These are phyloP conservation scores for Casuarius casuarius DNA, from an alignment of 2,113 vertebrate species.

Conservation along the genomic window DNA sequence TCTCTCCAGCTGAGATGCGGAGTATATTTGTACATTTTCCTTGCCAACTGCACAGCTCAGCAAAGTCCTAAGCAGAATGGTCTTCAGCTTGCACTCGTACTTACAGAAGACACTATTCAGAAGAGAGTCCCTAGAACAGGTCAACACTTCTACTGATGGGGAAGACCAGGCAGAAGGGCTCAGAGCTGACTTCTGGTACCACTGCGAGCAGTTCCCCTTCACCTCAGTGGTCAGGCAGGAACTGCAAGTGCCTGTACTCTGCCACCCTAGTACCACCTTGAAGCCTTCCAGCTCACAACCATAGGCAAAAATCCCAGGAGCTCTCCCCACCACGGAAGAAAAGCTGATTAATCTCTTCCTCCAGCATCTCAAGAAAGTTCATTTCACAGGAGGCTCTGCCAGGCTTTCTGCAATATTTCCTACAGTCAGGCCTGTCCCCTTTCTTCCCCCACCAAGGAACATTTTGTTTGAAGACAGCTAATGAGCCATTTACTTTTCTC, in stretches of 20 bases:
- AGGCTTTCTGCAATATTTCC: background rate
- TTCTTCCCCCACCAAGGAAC: conserved; percentile 21
- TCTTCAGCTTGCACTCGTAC: background rate
- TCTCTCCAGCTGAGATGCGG: background rate
- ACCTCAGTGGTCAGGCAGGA: background rate
- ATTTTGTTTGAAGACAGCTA: conserved; percentile 22
- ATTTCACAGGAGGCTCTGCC: background rate
- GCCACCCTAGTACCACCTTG: background rate
- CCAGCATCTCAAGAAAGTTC: background rate
- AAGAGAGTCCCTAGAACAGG: background rate
- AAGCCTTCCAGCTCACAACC: background rate
- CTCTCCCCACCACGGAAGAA: fast-evolving
- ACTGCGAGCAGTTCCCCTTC: background rate
- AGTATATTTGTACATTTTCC: background rate
- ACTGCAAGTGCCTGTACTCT: too few relatives aligned
- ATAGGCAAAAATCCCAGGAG: background rate
- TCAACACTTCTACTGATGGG: background rate
- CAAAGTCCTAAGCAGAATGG: background rate
- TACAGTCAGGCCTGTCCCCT: background rate
- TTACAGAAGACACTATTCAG: background rate
- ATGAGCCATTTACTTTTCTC: conserved; percentile 19
- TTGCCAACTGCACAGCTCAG: fast-evolving
- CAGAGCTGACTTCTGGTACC: background rate
- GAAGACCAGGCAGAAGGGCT: background rate
- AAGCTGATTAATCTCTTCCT: background rate